Evolutionary conservation across 2,113 vertebrate genomes (phyloP), one percentile per base, ranked within the genome.

Genomic region (Paraplagusia blochii): DNA sequence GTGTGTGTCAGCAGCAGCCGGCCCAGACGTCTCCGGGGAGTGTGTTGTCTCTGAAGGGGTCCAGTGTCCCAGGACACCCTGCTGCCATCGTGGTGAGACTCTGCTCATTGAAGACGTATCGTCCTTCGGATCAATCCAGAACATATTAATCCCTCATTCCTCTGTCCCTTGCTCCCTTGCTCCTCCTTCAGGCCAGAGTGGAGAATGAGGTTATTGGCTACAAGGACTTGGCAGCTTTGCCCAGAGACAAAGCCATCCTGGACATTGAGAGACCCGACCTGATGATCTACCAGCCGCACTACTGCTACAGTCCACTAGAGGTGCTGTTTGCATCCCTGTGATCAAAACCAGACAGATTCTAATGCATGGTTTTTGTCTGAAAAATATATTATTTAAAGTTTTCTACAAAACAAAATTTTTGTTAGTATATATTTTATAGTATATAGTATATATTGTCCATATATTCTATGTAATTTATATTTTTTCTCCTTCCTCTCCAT

Each of bases 161-260:
- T 14, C 7, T 7, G 22, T 4, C 22, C 3, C 22, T n/a, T n/a
- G n/a, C 22, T 29, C 22, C 22, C 22, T 29, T 29, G 22, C 12
- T 14, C 14, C 14, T 7, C 1, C 34, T 7, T 2, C 84, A 97
- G 96, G 93, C 91, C 54, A 87, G 90, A 39, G 90, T 97, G 92
- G 94, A 95, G 60, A 93, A 95, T 5, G 90, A 93, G 54, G 91
- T 96, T 0, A 88, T 98, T 52, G 92, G 92, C 1, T 98, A 98
- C 75, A 98, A 95, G 80, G 96, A 99, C 81, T 65, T 99, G 86
- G 96, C 96, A 0, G 96, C 96, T 56, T 89, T 98, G 53, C 96
- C 96, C 0, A 93, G 91, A 84, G 96, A 98, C 86, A 99, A 98
- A 74, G 95, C 96, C 4, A 99, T 99, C 78, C 89, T 98, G 90